Evolutionary conservation across 2,113 vertebrate genomes (phyloP).

Genomic region (Actenoides lindsayi): DNA sequence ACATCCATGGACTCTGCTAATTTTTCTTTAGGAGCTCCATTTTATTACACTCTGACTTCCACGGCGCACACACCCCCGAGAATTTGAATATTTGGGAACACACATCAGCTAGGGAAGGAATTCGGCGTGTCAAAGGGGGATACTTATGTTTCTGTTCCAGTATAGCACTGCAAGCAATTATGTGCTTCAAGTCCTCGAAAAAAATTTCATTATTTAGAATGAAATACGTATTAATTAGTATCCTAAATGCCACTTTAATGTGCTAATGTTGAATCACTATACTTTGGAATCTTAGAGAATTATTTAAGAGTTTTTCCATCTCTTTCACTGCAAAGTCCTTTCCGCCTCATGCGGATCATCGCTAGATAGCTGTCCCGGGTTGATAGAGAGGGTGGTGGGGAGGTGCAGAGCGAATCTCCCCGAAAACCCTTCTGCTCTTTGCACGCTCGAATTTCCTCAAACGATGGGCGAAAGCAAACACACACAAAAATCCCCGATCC

Average conservation of each 20-base stretch:
- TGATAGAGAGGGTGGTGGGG: neutral
- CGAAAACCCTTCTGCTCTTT: neutral
- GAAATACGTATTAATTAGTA: neutral
- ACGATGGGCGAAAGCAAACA: neutral
- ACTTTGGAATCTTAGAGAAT: neutral
- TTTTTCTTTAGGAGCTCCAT: neutral
- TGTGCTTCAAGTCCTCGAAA: neutral
- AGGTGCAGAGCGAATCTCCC: neutral
- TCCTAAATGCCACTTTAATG: neutral
- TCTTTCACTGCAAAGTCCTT: neutral
- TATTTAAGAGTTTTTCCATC: neutral
- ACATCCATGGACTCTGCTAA: neutral
- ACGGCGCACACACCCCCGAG: neutral
- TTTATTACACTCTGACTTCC: neutral
- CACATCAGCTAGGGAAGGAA: neutral
- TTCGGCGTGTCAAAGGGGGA: neutral
- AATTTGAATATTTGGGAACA: neutral
- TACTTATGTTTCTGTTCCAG: neutral
- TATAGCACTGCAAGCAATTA: neutral
- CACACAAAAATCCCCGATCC: rapidly evolving
- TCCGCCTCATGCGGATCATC: neutral
- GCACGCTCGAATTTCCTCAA: neutral
- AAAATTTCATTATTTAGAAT: neutral
- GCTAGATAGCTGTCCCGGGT: neutral
- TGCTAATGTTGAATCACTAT: neutral